These are phyloP conservation scores for Anoplolepis gracilipes DNA, from an alignment of 1,140 invertebrate genomes.

Conservation along the genomic window DNA sequence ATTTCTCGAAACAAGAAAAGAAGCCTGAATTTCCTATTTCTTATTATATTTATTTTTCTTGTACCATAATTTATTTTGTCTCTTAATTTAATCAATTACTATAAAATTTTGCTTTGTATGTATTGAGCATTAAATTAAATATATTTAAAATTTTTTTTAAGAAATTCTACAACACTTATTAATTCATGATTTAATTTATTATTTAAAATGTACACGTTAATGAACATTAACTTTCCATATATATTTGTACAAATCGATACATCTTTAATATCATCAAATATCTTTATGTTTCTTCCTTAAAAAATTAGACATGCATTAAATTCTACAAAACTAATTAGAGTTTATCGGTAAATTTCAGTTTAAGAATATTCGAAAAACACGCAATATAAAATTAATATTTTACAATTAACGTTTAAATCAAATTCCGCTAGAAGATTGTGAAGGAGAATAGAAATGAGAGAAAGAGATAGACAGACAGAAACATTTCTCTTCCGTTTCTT, in stretches of 20 bases:
- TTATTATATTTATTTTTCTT: slow-evolving; percentile 1
- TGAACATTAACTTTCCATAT: background rate
- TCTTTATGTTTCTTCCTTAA: background rate
- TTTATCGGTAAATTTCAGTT: background rate
- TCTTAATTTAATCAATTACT: slow-evolving; percentile 22
- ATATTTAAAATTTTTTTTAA: background rate
- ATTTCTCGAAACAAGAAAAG: background rate
- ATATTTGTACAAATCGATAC: background rate
- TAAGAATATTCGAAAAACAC: slow-evolving; percentile 11
- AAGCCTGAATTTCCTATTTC: background rate
- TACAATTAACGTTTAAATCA: slow-evolving; percentile 52
- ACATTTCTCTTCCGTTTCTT: slow-evolving; percentile 63
- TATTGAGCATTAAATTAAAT: background rate
- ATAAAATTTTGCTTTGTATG: background rate
- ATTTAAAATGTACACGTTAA: background rate
- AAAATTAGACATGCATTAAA: background rate
- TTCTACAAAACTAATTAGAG: slow-evolving; percentile 11
- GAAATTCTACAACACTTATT: background rate
- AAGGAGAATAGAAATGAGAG: background rate
- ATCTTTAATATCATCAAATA: background rate
- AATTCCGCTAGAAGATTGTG: slow-evolving; percentile 8
- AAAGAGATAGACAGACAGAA: slow-evolving; percentile 5
- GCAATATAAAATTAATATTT: slow-evolving; percentile 58
- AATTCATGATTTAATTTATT: too few species aligned
- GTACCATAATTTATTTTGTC: background rate